Conservation (phyloP, 2,113 vertebrate species). For the Urocynchramus pylzowi region DNA sequence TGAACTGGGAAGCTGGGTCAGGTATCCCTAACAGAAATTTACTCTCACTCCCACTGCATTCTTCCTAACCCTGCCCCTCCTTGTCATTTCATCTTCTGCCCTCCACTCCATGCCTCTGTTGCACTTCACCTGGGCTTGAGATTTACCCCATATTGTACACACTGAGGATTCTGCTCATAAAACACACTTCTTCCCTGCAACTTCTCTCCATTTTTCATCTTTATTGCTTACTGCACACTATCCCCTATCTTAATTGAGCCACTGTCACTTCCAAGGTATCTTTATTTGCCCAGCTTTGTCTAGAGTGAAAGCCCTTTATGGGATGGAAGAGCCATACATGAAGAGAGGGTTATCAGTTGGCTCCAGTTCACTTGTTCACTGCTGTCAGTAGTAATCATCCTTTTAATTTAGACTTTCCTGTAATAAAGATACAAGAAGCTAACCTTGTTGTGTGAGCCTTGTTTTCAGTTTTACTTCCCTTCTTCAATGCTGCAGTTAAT, state of each 20-base stretch:
- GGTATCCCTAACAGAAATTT: neutral
- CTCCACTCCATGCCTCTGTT: neutral
- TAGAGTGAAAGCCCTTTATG: neutral
- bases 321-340: neutral
- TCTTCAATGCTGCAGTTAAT: neutral
- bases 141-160: neutral
- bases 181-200: neutral
- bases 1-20: neutral
- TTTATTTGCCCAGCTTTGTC: neutral
- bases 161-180: neutral
- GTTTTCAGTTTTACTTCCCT: constrained; percentile 1
- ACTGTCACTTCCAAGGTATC: neutral
- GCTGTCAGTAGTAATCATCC: neutral
- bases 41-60: neutral
- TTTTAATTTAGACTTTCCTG: neutral
- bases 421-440: neutral
- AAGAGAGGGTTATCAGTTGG: neutral
- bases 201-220: neutral
- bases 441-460: neutral
- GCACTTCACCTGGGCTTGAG: neutral
- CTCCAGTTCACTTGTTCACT: neutral
- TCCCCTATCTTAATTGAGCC: neutral
- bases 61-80: neutral
- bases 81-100: neutral
- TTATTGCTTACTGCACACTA: neutral